Base-by-base conservation (phyloP, 2,888 invertebrate species). In the Ditula angustiorana region DNA sequence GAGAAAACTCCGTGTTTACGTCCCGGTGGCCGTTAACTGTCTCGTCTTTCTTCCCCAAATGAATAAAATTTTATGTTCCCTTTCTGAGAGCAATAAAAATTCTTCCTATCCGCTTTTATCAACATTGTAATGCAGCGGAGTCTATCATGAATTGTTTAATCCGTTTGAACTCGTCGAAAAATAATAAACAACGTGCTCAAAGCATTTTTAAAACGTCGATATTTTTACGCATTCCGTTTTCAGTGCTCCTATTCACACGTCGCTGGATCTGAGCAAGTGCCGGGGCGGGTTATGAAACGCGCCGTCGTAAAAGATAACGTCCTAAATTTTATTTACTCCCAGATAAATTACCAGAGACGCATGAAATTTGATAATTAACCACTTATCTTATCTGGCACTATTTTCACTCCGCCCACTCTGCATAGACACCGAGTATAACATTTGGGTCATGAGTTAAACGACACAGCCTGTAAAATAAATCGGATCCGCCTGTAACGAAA, bases 281-380 rank as follows among this genome's bases (percentile, higher is more conserved):
- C 68, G 69, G 59, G 69, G 47, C 60, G 69, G 64, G 79, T 87
- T 88, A 86, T 74, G 87, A 87, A 88, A 89, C 81, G 69, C 68
- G 70, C 67, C 80, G 78, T 77, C 74, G 81, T 83, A 79, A 82
- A 81, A 77, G 79, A 82, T 81, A 82, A 83, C 86, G 82, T 74
- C 76, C 78, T 78, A 80, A 81, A 85, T 85, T 85, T 87, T 90
- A 87, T 92, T 92, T 90, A 79, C 84, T 82, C 77, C 80, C 68
- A 76, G 92, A 92, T 91, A 90, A 85, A 79, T 80, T 78, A 80
- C 77, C 71, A 81, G 79, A 81, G 84, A 84, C 78, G 82, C 83
- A 85, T 87, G 80, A 88, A 90, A 87, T 88, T 88, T 89, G 85
- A 84, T 91, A 91, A 90, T 89, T 90, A 87, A 81, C 78, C 78